Conservation (phyloP, 2,888 invertebrate genomes). For the Tanaodytes sp. region DNA sequence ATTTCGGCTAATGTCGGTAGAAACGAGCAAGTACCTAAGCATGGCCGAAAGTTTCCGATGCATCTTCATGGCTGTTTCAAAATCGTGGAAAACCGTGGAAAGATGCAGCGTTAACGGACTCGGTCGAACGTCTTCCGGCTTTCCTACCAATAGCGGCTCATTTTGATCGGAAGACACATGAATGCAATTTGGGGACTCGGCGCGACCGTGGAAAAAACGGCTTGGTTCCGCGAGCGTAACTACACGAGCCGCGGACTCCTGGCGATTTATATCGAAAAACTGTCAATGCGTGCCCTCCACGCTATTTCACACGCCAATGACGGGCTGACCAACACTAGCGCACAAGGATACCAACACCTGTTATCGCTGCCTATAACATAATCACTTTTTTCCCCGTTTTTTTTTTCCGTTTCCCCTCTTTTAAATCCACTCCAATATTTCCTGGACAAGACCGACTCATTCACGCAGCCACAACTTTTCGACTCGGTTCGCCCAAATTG, state of each 20-base stretch:
- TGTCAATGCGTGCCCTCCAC: slow-evolving; percentile 52
- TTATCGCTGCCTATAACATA: slow-evolving; percentile 35
- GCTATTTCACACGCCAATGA: slow-evolving; percentile 50
- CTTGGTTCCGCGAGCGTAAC: slow-evolving; percentile 31
- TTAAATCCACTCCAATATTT: slow-evolving; percentile 21
- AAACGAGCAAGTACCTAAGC: slow-evolving; percentile 29
- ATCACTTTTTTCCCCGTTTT: slow-evolving; percentile 16
- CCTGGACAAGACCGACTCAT: too few relatives aligned
- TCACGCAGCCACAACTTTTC: too few relatives aligned
- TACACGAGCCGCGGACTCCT: slow-evolving; percentile 42
- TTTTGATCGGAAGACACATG: slow-evolving; percentile 35
- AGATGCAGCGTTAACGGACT: too few relatives aligned
- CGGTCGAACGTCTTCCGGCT: background rate
- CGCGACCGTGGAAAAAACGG: background rate
- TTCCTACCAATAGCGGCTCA: slow-evolving; percentile 36
- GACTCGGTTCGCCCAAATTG: too few relatives aligned
- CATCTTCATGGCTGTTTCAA: slow-evolving; percentile 28
- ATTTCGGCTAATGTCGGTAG: background rate
- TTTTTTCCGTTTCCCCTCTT: slow-evolving; percentile 1
- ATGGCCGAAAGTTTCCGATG: slow-evolving; percentile 42
- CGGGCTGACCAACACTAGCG: slow-evolving; percentile 44
- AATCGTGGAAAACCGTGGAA: too few relatives aligned
- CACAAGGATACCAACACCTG: slow-evolving; percentile 45
- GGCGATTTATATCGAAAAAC: slow-evolving; percentile 54
- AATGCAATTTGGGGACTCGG: background rate